A percentile compares a stretch with the other conserved stretches of the same genome.
phyloP scores from a whole-genome alignment of 2,113 vertebrate species.

The Eulemur rufifrons region DNA sequence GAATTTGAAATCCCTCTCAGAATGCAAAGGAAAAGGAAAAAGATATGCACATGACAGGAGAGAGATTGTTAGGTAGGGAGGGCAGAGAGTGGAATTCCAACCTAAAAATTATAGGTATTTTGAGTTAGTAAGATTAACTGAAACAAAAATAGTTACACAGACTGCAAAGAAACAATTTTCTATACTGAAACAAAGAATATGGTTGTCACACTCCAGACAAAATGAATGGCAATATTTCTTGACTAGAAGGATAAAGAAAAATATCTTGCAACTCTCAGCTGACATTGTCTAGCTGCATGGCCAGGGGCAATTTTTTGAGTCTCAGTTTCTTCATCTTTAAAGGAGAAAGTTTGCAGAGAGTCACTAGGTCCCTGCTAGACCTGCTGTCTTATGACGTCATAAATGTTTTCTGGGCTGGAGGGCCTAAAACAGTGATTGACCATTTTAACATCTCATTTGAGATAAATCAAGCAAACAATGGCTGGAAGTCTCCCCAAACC shows the following conservation, averaged over 20 bases:
- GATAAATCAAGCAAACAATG: background rate
- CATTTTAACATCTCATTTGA: background rate
- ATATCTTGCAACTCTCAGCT: background rate
- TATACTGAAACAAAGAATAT: background rate
- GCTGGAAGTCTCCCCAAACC: background rate
- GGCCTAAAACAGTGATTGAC: background rate
- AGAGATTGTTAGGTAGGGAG: background rate
- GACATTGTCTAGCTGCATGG: background rate
- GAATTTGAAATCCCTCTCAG: slow-evolving; percentile 15
- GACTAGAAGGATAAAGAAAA: background rate
- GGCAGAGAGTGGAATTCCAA: background rate
- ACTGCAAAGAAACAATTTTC: background rate
- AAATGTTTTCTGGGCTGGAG: background rate
- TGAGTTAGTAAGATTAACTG: slow-evolving; percentile 9
- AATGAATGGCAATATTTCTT: background rate
- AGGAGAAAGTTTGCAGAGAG: background rate
- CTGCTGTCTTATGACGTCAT: background rate
- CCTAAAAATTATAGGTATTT: background rate
- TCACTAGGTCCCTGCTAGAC: background rate
- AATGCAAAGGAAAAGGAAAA: background rate
- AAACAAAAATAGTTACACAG: background rate
- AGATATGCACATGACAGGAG: background rate
- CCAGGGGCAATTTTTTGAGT: background rate
- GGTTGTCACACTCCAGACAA: background rate
- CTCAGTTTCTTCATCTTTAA: background rate